Evolutionary conservation across 2,888 invertebrate species (phyloP).

Genomic region (Pollenia amentaria): DNA sequence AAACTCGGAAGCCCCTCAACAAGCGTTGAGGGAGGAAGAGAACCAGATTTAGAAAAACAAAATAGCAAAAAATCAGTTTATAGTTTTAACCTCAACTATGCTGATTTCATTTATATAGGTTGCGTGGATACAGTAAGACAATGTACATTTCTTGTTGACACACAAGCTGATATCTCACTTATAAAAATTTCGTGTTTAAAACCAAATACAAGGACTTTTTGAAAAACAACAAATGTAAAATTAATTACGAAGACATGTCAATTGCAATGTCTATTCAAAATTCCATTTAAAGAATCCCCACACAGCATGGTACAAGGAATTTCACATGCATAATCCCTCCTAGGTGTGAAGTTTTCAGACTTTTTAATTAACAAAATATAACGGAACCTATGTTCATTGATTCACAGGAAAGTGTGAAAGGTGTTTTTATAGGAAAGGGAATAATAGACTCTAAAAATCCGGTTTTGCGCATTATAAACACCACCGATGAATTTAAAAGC

Average conservation of each 20-base stretch:
- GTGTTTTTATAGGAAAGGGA: constrained; percentile 22
- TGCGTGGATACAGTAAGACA: background rate
- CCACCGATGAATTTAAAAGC: constrained; percentile 12
- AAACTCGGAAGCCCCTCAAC: constrained; percentile 40
- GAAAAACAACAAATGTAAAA: constrained; percentile 9
- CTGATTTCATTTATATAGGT: constrained; percentile 31
- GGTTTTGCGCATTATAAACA: constrained; percentile 20
- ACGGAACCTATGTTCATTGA: constrained; percentile 34
- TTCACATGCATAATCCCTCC: constrained; percentile 7
- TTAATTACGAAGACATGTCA: constrained; percentile 16
- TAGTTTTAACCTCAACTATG: constrained; percentile 16
- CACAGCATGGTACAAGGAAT: constrained; percentile 12
- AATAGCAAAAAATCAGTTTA: background rate
- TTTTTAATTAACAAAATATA: constrained; percentile 15
- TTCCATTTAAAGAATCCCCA: constrained; percentile 14
- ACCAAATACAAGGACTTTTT: background rate
- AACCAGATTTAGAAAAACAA: background rate
- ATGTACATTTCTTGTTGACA: constrained; percentile 38
- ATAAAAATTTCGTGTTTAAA: constrained; percentile 49
- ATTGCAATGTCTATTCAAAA: background rate
- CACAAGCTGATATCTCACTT: constrained; percentile 35
- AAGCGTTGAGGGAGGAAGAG: background rate
- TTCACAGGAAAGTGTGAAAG: constrained; percentile 1
- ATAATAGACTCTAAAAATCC: constrained; percentile 12
- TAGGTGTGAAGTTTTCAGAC: constrained; percentile 30